phyloP scores from a whole-genome alignment of 2,888 invertebrate genomes.

The Nasonovia ribisnigri region DNA sequence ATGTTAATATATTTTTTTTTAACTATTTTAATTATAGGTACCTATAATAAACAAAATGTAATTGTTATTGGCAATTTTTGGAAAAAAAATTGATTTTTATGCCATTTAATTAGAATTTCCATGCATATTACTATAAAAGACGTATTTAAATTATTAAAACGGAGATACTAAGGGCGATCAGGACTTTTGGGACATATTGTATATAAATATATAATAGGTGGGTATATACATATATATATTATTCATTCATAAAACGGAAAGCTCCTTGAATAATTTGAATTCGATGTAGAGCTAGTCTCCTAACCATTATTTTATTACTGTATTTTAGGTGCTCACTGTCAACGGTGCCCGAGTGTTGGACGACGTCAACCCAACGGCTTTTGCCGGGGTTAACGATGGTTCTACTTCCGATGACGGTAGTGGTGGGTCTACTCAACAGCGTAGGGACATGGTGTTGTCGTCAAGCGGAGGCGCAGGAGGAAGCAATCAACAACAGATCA shows the following conservation, averaged over 20 bases:
- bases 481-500: slow-evolving; percentile 75
- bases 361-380: slow-evolving; percentile 78
- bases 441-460: slow-evolving; percentile 41
- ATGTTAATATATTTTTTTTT: too few relatives aligned
- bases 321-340: slow-evolving; percentile 80
- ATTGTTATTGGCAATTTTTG: too few relatives aligned
- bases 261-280: not conserved
- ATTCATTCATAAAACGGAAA: not conserved
- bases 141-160: too few relatives aligned
- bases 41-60: too few relatives aligned
- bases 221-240: too few relatives aligned
- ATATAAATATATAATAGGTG: too few relatives aligned
- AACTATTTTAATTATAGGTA: too few relatives aligned
- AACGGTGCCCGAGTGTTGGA: slow-evolving; percentile 86
- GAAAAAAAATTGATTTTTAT: too few relatives aligned
- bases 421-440: not conserved
- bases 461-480: not conserved
- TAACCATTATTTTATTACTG: not conserved
- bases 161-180: too few relatives aligned
- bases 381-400: not conserved
- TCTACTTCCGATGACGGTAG: not conserved
- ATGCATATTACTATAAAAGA: too few relatives aligned
- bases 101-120: too few relatives aligned
- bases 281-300: not conserved
- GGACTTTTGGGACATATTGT: too few relatives aligned